Percentiles rank a stretch among this genome's conserved stretches.
These are phyloP conservation scores for Cherax destructor DNA, from an alignment of 1,140 invertebrate genomes.

Conservation along the genomic window DNA sequence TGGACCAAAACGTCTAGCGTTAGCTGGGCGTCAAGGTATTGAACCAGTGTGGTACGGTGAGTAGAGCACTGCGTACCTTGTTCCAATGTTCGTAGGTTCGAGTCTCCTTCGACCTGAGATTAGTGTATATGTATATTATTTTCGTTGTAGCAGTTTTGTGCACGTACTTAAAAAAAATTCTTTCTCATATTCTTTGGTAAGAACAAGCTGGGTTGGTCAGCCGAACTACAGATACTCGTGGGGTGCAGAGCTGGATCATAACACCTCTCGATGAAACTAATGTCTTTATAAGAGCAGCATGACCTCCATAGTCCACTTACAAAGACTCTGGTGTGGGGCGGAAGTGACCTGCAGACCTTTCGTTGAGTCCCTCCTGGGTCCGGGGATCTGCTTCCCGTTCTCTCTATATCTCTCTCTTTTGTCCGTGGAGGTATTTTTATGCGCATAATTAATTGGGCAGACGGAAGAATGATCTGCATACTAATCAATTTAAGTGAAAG, in stretches of 20 bases:
- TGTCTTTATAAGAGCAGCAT: not conserved
- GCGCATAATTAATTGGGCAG: conserved; percentile 26
- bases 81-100: no score
- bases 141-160: no score
- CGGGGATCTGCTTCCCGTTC: not conserved
- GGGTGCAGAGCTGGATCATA: not conserved
- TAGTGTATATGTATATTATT: no score
- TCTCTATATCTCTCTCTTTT: not conserved
- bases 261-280: not conserved
- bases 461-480: conserved; percentile 33
- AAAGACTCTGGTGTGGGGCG: not conserved
- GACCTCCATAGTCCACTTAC: not conserved
- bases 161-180: no score
- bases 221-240: not conserved
- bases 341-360: not conserved
- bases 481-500: conserved; percentile 46
- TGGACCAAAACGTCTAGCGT: no score
- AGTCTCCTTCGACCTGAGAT: no score
- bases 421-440: not conserved
- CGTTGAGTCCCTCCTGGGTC: not conserved
- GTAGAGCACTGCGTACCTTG: no score
- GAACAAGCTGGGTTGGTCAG: no score
- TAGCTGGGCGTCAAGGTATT: no score
- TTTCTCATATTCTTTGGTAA: no score
- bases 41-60: no score